Evolutionary conservation across 2,113 vertebrate genomes (phyloP), one percentile per base, ranked within the genome.

Genomic region (Scomber colias): DNA sequence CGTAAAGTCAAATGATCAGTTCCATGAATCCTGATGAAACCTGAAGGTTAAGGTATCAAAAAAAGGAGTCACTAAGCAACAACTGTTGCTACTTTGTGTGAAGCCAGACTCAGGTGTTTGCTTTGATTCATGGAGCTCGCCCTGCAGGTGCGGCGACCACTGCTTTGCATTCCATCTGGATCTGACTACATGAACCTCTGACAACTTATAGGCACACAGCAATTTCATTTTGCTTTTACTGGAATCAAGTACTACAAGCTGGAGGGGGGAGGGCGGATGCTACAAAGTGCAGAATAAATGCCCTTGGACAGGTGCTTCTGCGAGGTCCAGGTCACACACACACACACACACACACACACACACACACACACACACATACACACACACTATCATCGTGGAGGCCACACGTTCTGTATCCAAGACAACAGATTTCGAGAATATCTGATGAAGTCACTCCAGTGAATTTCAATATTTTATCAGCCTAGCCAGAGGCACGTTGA

Each of bases 401-500:
- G 55, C 19, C 63, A 44, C 14, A 2, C 45, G 67, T 81, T 83
- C 65, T 2, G 86, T 83, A 86, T 90, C 89, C 90, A 87, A 88
- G 81, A 86, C 87, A 82, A 88, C 91, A 91, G 90, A 88, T 85
- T 89, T 89, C 0, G 24, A 90, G 88, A 90, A 92, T 91, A 84
- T 86, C 30, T 24, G 79, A 91, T 88, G 86, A 89, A 84, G 87
- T 66, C 71, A 73, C 77, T 89, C 77, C 9, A 13, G 90, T 50
- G 70, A 53, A 89, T 91, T 79, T 93, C 86, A 90, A 92, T 90
- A 92, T 91, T 93, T 92, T 13, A 92, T 89, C 81, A 82, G 54
- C 77, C 13, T 30, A 12, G 79, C 87, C 59, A 2, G 75, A 85
- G 86, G 89, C 82, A 11, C 0, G 1, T 24, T 30, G 30, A 67